Percentiles rank a stretch among this genome's conserved stretches.
Evolutionary conservation across 2,888 invertebrate species (phyloP).

Genomic region (Metopia argyrocephala): DNA sequence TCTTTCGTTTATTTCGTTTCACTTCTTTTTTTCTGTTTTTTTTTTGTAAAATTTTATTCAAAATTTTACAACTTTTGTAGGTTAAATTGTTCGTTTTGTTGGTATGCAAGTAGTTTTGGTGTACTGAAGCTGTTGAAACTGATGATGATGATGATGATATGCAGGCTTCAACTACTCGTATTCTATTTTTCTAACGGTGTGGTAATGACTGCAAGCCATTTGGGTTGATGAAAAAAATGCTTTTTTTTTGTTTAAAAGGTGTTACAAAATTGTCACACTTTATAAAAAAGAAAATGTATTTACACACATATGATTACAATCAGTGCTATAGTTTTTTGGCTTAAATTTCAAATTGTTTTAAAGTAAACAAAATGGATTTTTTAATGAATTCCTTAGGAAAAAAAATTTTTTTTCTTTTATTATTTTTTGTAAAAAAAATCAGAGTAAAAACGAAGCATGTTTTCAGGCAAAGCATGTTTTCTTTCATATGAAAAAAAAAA

Average conservation of each 20-base stretch:
- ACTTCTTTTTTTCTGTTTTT: constrained; percentile 7
- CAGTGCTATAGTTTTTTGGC: not conserved
- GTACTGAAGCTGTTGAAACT: not conserved
- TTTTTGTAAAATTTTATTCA: not conserved
- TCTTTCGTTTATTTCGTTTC: constrained; percentile 16
- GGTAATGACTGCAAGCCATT: not conserved
- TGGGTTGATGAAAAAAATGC: not conserved
- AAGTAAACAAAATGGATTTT: too few relatives aligned
- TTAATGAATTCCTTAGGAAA: too few relatives aligned
- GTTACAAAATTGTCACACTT: not conserved
- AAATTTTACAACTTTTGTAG: not conserved
- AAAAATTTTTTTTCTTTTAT: too few relatives aligned
- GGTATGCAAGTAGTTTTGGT: not conserved
- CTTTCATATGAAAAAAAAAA: too few relatives aligned
- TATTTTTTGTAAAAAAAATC: too few relatives aligned
- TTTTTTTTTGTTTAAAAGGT: not conserved
- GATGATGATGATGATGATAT: too few relatives aligned
- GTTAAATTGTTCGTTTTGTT: too few relatives aligned
- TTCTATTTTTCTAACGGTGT: too few relatives aligned
- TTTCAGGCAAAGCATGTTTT: too few relatives aligned
- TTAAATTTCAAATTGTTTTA: not conserved
- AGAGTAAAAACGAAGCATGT: too few relatives aligned
- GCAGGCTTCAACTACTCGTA: too few relatives aligned
- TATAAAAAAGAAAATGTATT: not conserved
- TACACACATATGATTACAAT: not conserved